Base-by-base conservation (phyloP, 2,888 invertebrate genomes). In the Hydraecia micacea region DNA sequence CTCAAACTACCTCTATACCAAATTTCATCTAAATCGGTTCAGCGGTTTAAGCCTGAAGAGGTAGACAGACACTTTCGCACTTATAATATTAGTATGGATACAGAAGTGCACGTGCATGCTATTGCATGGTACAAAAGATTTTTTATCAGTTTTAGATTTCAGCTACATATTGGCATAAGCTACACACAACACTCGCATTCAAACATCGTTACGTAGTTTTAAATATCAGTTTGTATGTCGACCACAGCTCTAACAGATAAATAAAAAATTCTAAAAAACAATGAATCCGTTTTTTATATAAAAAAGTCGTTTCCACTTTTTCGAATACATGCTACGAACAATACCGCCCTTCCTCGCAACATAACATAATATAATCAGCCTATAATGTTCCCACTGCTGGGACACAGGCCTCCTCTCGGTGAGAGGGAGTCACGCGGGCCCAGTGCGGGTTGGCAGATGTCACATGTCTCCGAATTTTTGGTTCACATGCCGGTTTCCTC, bases 201-300 rank as follows among this genome's bases (percentile, higher is more conserved):
- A 83, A 81, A 81, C 49, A 71, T 83, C 84, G 79, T 84, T 67
- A 46, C 60, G 42, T 21, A n/a, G 79, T 67, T 81, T 81, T 70
- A 71, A 81, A 84, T 79, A 72, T 71, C 71, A 81, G 39, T 81
- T 81, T 71, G 39, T 42, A 49, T 66, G 66, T 46, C 46, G 15
- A 67, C 13, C 69, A 46, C 71, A 58, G 46, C 39, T 28, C 62
- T 18, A 66, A 73, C 52, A 71, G 21, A 82, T 46, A 55, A 72
- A 79, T 39, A 58, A 68, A 84, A 68, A 71, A 36, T 0, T n/a
- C 7, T 32, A 63, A 58, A 69, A 85, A 68, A 72, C 39, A 52
- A 28, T 46, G 15, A 32, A 36, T 52, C 28, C 15, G 46, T 58
- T 62, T 75, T 82, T 62, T 9, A 3, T 21, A 67, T 42, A 71